Evolutionary conservation across 2,797 vertebrate genomes (phyloP), one percentile per base, ranked within the genome.

Genomic region (Cryptoblepharus egeriae): DNA sequence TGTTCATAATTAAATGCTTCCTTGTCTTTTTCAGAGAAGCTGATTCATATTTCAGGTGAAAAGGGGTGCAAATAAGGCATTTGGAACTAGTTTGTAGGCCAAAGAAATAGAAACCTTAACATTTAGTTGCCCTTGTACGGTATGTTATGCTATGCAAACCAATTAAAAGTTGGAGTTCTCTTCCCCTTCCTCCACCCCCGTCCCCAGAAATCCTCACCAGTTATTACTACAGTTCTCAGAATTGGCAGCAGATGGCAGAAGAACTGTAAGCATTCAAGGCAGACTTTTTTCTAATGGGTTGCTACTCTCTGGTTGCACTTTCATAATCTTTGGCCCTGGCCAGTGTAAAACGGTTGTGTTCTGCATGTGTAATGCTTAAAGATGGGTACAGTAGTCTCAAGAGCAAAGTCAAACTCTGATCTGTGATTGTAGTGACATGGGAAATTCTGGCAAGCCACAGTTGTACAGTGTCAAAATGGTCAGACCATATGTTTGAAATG

Each of bases 221-320:
- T 12, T 16, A 6, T 60, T 22, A 3, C 16, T 52, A 32, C 61
- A 69, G 16, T 63, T 61, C 13, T 69, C 32, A 18, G 35, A 35
- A 32, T 45, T 18, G 28, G 24, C 85, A 70, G 28, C 26, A 86
- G 85, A 75, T 86, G 80, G 57, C 70, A 64, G 7, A 75, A 39
- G 63, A 49, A 71, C 4, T 22, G 63, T 45, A 75, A 64, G 32
- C 9, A 49, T 24, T 37, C 30, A 7, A n/a, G 3, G 15, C 52
- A 15, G 18, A 10, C 13, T n/a, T 75, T 79, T 75, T 75, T 32
- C 12, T 37, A 64, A 42, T 30, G 15, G 37, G 16, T 24, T 58
- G 20, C 2, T 61, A 4, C 16, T 24, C 3, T 35, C n/a, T 39
- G 16, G 37, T 7, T 67, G 37, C 3, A 3, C 16, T 81, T 74